Percentiles rank a stretch among this genome's conserved stretches.
phyloP scores from a whole-genome alignment of 1,140 invertebrate species.

The Ladona fulva region DNA sequence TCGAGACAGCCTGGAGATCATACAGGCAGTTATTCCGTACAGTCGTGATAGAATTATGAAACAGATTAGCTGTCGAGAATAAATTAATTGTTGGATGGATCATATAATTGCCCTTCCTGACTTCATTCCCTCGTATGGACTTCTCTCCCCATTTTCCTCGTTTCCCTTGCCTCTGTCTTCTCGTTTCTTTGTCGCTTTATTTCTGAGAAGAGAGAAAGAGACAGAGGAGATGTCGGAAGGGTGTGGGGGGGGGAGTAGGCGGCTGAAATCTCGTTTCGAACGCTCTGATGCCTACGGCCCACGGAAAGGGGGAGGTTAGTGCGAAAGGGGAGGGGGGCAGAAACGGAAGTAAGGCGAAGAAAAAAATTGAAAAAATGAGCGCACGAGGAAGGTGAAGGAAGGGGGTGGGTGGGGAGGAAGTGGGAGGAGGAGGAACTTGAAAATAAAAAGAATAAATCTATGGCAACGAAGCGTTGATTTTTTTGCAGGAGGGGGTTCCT shows the following conservation, averaged over 20 bases:
- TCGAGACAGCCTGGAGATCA: no score
- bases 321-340: background rate
- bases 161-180: background rate
- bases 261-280: background rate
- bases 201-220: background rate
- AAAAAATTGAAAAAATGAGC: background rate
- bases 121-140: background rate
- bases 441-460: background rate
- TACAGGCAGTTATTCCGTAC: no score
- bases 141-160: background rate
- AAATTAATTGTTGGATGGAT: no score
- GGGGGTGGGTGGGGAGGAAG: background rate
- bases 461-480: no score
- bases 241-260: background rate
- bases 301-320: background rate
- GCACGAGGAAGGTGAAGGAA: background rate
- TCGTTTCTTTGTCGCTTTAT: background rate
- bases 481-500: no score
- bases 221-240: background rate
- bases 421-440: background rate
- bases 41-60: no score
- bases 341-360: background rate
- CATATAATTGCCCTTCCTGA: background rate
- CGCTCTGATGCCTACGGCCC: background rate
- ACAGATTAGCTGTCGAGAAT: no score